Conservation (phyloP, 2,113 vertebrate genomes). For the Mungos mungo region DNA sequence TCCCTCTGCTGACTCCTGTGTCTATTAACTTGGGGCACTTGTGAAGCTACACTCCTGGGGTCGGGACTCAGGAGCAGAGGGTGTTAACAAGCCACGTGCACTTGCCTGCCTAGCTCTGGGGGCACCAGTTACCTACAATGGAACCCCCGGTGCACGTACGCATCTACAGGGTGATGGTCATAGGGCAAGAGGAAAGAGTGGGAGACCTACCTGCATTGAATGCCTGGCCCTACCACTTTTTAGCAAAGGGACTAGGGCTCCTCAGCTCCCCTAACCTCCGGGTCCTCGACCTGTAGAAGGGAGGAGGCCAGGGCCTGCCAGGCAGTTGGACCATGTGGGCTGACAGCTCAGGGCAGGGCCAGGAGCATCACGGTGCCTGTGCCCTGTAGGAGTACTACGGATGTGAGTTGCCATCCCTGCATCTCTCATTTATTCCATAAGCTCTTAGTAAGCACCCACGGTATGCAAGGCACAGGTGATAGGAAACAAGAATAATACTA, state of each 20-base stretch:
- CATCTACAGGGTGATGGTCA: rapidly evolving
- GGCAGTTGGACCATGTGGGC: background rate
- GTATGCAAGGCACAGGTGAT: background rate
- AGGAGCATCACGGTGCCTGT: background rate
- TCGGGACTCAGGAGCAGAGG: background rate
- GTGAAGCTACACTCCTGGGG: background rate
- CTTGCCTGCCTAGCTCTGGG: background rate
- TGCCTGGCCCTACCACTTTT: background rate
- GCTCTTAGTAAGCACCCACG: background rate
- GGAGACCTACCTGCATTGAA: background rate
- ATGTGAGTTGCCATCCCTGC: background rate
- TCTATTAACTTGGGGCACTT: background rate
- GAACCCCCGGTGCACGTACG: background rate
- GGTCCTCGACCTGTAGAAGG: rapidly evolving
- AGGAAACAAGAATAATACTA: background rate
- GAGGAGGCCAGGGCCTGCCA: background rate
- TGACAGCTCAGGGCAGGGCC: background rate
- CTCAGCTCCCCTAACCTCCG: background rate
- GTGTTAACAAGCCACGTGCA: background rate
- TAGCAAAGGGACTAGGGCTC: background rate
- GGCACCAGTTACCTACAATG: background rate
- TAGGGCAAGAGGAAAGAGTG: background rate
- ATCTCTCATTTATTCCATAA: background rate
- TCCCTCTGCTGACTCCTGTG: background rate
- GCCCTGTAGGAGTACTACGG: background rate